Conservation (phyloP, 2,797 vertebrate species). For the Aldrovandia affinis region DNA sequence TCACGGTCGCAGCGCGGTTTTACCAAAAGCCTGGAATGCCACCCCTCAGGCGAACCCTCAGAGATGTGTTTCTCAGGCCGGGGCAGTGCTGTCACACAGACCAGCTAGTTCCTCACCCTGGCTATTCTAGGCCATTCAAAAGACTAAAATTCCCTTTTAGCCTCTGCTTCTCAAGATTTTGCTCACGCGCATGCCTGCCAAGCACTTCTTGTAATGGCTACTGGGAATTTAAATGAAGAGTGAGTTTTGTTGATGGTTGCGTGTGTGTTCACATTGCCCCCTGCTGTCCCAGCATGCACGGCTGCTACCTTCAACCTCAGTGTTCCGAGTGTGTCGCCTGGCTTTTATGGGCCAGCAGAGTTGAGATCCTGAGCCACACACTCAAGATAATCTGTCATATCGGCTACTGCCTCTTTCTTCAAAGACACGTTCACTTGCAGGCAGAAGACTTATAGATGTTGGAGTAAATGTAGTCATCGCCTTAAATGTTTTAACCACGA, state of each 20-base stretch:
- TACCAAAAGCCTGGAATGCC: neutral
- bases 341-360: neutral
- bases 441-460: conserved; percentile 43
- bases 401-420: neutral
- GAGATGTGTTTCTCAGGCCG: neutral
- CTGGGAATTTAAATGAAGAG: neutral
- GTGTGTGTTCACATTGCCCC: neutral
- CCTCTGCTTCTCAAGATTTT: neutral
- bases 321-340: neutral
- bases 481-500: conserved; percentile 60
- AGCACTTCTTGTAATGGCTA: neutral
- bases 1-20: neutral
- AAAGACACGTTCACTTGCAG: neutral
- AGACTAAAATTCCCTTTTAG: neutral
- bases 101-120: neutral
- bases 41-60: neutral
- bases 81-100: neutral
- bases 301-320: neutral
- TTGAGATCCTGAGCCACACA: neutral
- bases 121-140: no score
- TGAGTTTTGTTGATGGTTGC: neutral
- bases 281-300: neutral
- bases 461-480: conserved; percentile 63
- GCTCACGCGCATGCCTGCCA: neutral
- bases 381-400: neutral